Evolutionary conservation across 2,113 vertebrate species (phyloP), one percentile per base, ranked within the genome.

Genomic region (Paralichthys olivaceus): DNA sequence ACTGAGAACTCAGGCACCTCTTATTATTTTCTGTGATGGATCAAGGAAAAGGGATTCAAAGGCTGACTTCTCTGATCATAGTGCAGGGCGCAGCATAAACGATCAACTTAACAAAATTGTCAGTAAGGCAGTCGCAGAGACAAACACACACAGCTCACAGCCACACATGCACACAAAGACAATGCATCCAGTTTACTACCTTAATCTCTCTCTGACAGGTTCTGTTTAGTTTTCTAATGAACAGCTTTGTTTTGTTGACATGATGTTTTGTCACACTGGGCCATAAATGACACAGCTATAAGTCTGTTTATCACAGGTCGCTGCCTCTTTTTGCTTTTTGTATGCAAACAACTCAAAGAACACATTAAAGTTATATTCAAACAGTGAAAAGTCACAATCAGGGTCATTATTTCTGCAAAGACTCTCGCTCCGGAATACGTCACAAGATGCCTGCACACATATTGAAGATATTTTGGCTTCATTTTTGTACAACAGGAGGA

Each of bases 21-120:
- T 51, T 72, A 57, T 45, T 67, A 65, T 76, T 77, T 75, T 79
- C 57, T 80, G 12, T 55, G 74, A 56, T 77, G 43, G 54, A 65
- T 68, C 75, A 72, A 68, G 45, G 57, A 37, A 49, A 51, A 60
- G 40, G 14, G 69, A 62, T 77, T 70, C 28, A 55, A 25, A 59
- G 45, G 60, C 43, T 57, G 80, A 69, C 45, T 28, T 28, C 37
- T 58, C 14, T 68, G 15, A 45, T 79, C 14, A 61, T 2, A 40
- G 51, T 47, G 49, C 32, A 20, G 51, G 29, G 19, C 20, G 14
- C 49, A 8, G 20, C 49, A 22, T 20, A 53, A n/a, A 22, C 20
- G 28, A 32, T 34, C 17, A 51, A 40, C 28, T 69, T 64, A 61
- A 64, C 40, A 26, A 14, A 56, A 15, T 51, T 57, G 53, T 72